Evolutionary conservation across 1,140 invertebrate species (phyloP).

Genomic region (Dreissena rostriformis): DNA sequence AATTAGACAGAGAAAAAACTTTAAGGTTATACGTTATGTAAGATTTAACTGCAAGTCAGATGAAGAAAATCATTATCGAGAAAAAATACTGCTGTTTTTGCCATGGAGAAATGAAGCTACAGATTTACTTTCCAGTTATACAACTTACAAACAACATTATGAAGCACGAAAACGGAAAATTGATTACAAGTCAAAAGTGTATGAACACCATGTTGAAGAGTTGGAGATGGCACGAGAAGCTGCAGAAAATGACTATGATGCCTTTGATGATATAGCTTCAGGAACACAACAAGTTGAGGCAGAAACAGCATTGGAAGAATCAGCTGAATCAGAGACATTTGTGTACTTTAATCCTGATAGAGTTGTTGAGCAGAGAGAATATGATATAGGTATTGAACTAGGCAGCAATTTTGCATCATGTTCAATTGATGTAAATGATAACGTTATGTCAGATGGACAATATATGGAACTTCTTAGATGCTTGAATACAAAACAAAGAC

Average conservation of each 20-base stretch:
- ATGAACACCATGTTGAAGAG: constrained; percentile 23
- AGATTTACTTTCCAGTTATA: constrained; percentile 27
- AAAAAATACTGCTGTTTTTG: constrained; percentile 45
- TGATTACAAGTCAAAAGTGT: background rate
- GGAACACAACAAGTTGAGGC: constrained; percentile 32
- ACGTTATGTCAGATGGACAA: constrained; percentile 8
- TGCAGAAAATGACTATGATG: constrained; percentile 11
- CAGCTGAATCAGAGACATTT: constrained; percentile 22
- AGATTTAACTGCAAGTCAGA: constrained; percentile 40
- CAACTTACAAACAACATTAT: constrained; percentile 38
- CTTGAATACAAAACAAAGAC: constrained; percentile 12
- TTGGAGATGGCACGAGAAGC: constrained; percentile 24
- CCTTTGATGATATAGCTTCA: constrained; percentile 25
- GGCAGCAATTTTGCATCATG: background rate
- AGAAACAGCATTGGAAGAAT: constrained; percentile 21
- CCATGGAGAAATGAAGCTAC: constrained; percentile 55
- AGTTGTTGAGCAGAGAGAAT: constrained; percentile 14
- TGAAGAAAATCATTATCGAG: constrained; percentile 47
- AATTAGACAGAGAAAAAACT: constrained; percentile 47
- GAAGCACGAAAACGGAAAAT: background rate
- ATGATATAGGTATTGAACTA: constrained; percentile 50
- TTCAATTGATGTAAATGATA: background rate
- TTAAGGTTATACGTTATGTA: constrained; percentile 51
- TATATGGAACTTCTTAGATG: background rate
- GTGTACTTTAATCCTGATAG: constrained; percentile 34